Base-by-base conservation (phyloP, 2,113 vertebrate genomes). In the Mesocricetus auratus region DNA sequence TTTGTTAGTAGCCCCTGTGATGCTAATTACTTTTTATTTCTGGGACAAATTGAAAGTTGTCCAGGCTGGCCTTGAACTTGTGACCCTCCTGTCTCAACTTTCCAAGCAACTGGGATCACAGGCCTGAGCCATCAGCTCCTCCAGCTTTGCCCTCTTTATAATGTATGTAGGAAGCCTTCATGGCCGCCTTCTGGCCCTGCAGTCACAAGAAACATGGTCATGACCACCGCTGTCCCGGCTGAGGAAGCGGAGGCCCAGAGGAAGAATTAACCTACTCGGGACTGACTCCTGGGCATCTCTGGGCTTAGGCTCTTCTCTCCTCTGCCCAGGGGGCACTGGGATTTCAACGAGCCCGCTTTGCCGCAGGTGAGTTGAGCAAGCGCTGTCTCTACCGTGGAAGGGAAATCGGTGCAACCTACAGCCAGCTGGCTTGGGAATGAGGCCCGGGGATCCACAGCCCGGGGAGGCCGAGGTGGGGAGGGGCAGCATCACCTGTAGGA, bases 401-500 rank as follows among this genome's bases (percentile, higher is more conserved):
- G 5, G 42, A 45, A 69, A 87, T 50, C 3, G 68, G 42, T 78
- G 86, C 73, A 19, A 29, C 24, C 62, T 42, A 75, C 17, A 42
- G 85, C 79, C 90, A 75, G 7, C 0, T 91, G 47, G 33, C 60
- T 50, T 1, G 5, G 58, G 74, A 58, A 79, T 42, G 75, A 24
- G 11, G 58, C 36, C 26, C 1, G 56, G 87, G 36, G 39, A 45
- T 62, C 66, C 73, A 75, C 39, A 24, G 77, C 42, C 89, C n/a
- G 45, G 19, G 22, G 86, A 31, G 26, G 58, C 12, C 36, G 5
- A 74, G 19, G 53, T 3, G 1, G 13, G 47, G 50, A 75, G 45
- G 53, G 22, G 24, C 53, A 33, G 77, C 31, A 53, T 96, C 96
- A 99, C 99, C 98, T 99, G 99, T 17, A 99, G 97, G 77, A 99